These are phyloP conservation scores for Steatocranus sp. DNA, from an alignment of 2,797 vertebrate species.

Conservation along the genomic window DNA sequence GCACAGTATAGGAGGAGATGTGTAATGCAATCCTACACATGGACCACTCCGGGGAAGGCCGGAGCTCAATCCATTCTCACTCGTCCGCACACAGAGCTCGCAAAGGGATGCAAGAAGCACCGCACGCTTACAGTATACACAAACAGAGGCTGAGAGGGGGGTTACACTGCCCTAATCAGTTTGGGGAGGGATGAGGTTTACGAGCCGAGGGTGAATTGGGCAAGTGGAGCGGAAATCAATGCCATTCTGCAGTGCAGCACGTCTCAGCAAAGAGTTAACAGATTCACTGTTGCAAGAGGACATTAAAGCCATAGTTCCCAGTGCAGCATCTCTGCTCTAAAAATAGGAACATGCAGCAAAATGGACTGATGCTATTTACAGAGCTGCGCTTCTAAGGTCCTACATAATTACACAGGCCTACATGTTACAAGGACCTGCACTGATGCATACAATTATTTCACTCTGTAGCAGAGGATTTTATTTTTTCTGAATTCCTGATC, in stretches of 20 bases:
- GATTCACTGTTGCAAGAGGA: slow-evolving; percentile 54
- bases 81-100: neutral
- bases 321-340: slow-evolving; percentile 74
- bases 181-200: slow-evolving; percentile 28
- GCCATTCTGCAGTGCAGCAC: slow-evolving; percentile 46
- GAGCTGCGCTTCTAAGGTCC: slow-evolving; percentile 52
- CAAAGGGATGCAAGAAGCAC: neutral
- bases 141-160: neutral
- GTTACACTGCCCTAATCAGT: neutral
- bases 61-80: slow-evolving; percentile 16
- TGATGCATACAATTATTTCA: neutral
- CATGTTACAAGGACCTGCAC: neutral
- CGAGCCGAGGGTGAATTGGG: slow-evolving; percentile 7
- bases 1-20: slow-evolving; percentile 31
- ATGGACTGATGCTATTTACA: slow-evolving; percentile 76
- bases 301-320: slow-evolving; percentile 67
- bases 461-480: neutral
- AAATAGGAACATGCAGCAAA: slow-evolving; percentile 80
- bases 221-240: slow-evolving; percentile 41
- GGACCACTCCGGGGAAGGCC: slow-evolving; percentile 17
- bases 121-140: neutral
- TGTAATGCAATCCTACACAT: slow-evolving; percentile 50
- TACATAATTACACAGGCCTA: slow-evolving; percentile 31
- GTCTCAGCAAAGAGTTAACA: slow-evolving; percentile 58
- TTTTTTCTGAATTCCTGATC: neutral